Conservation (phyloP, 2,797 vertebrate species). For the Megalops cyprinoides region DNA sequence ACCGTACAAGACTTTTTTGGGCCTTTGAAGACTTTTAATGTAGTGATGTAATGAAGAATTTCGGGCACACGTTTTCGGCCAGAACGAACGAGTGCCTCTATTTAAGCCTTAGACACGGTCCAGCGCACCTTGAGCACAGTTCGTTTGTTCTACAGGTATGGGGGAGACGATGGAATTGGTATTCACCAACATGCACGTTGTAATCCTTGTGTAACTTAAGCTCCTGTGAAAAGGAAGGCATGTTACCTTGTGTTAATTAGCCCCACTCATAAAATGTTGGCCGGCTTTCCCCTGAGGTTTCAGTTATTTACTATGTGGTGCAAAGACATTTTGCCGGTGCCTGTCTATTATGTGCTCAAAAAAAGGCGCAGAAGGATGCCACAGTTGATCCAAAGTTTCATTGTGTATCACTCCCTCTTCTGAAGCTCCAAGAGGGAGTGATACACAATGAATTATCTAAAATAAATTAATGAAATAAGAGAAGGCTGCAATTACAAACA, state of each 20-base stretch:
- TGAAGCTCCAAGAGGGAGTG: not conserved
- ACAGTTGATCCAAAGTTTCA: not conserved
- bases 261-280: not conserved
- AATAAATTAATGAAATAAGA: too few species aligned
- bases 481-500: too few species aligned
- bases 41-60: too few species aligned
- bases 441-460: not conserved
- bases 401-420: too few species aligned
- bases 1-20: too few species aligned
- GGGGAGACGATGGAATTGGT: not conserved
- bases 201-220: not conserved
- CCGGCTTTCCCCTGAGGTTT: not conserved
- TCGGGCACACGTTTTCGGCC: too few species aligned
- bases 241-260: constrained; percentile 12
- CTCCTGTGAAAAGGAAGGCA: not conserved
- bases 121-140: not conserved
- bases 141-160: not conserved
- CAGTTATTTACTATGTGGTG: constrained; percentile 8
- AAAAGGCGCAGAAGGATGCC: not conserved
- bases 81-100: too few species aligned
- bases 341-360: not conserved
- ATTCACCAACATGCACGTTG: not conserved
- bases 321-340: not conserved
- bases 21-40: too few species aligned
- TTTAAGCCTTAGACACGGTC: not conserved